Conservation (phyloP, 2,888 invertebrate species). For the Tetrapedia diversipes region DNA sequence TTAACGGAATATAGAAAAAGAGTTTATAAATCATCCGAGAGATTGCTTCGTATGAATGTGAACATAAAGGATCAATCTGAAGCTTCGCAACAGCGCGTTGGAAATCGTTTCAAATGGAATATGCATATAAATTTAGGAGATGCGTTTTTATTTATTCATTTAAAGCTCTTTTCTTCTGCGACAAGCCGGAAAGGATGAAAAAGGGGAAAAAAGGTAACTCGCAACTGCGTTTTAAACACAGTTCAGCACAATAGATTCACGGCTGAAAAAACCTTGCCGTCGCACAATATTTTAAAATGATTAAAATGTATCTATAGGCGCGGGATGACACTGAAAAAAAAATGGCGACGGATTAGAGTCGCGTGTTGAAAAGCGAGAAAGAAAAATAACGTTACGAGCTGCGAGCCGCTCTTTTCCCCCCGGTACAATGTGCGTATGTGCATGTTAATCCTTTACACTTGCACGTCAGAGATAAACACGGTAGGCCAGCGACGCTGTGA, state of each 20-base stretch:
- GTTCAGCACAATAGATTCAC: not conserved
- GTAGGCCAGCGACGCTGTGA: not conserved
- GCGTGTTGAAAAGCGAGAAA: slow-evolving; percentile 10
- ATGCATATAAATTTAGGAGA: not conserved
- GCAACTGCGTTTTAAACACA: slow-evolving; percentile 1
- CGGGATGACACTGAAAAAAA: not conserved
- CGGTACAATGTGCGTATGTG: slow-evolving; percentile 10
- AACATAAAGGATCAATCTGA: not conserved
- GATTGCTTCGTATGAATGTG: not conserved
- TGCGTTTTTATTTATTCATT: not conserved
- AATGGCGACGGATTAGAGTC: slow-evolving; percentile 29
- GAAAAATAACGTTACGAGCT: slow-evolving; percentile 3
- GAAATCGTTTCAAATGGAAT: not conserved
- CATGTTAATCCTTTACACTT: slow-evolving; percentile 49
- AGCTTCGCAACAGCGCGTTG: not conserved
- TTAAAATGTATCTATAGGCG: slow-evolving; percentile 8
- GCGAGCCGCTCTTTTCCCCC: slow-evolving; percentile 2
- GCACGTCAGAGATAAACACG: slow-evolving; percentile 34
- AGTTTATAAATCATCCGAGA: not conserved
- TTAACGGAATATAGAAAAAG: not conserved
- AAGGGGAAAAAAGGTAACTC: not conserved
- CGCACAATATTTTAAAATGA: slow-evolving; percentile 27
- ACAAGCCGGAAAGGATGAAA: not conserved
- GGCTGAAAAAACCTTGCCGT: not conserved
- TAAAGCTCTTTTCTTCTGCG: not conserved